phyloP scores from a whole-genome alignment of 2,888 invertebrate species.

The Halictus quadricinctus region DNA sequence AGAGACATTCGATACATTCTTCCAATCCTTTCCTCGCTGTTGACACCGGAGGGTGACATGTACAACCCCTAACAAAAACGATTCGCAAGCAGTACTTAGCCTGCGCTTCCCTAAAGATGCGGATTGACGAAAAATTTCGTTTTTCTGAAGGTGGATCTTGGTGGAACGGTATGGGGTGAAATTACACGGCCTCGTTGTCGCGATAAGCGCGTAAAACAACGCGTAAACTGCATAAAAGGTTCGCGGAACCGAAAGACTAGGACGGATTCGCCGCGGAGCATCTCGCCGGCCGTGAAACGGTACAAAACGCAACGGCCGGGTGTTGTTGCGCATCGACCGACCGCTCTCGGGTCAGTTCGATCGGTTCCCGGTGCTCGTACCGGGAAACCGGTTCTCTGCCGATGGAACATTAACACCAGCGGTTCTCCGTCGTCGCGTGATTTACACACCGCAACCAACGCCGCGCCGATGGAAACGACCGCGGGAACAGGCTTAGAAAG shows the following conservation, averaged over 20 bases:
- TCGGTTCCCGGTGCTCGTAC: constrained; percentile 55
- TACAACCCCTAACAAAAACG: no score
- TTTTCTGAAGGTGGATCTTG: background rate
- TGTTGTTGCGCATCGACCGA: constrained; percentile 54
- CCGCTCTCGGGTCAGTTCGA: constrained; percentile 64
- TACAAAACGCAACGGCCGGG: constrained; percentile 41
- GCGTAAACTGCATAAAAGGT: background rate
- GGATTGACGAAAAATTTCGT: background rate
- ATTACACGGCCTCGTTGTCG: background rate
- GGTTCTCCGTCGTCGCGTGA: constrained; percentile 65
- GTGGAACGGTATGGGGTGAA: background rate
- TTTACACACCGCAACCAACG: constrained; percentile 43
- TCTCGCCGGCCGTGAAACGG: constrained; percentile 54
- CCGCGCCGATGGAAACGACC: constrained; percentile 36
- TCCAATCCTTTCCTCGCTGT: background rate
- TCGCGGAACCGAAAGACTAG: constrained; percentile 8
- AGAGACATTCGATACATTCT: background rate
- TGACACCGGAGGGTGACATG: no score
- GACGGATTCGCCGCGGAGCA: constrained; percentile 20
- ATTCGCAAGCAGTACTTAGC: no score
- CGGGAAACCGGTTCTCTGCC: constrained; percentile 62
- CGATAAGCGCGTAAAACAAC: background rate
- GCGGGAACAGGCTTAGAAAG: constrained; percentile 60
- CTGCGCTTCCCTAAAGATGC: background rate
- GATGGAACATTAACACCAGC: constrained; percentile 61